phyloP scores from a whole-genome alignment of 2,113 vertebrate species.

The Chaenocephalus aceratus region DNA sequence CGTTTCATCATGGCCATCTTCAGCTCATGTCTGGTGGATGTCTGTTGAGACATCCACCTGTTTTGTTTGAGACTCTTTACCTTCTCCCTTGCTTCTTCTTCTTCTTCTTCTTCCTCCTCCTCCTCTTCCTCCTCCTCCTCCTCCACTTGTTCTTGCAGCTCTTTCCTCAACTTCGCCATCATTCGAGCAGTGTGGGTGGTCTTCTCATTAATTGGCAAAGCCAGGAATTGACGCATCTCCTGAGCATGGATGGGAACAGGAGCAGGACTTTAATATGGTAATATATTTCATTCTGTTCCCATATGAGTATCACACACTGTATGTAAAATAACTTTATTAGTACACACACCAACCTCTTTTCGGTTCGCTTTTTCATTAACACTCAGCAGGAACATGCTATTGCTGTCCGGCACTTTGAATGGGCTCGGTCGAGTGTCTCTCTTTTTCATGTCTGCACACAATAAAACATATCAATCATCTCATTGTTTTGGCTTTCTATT shows the following conservation, averaged over 20 bases:
- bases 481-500: not conserved
- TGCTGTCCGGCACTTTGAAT: conserved; percentile 65
- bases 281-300: conserved; percentile 1
- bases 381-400: conserved; percentile 48
- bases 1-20: conserved; percentile 83
- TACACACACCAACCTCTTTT: conserved; percentile 51
- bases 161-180: conserved; percentile 68
- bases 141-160: conserved; percentile 77
- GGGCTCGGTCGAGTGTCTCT: conserved; percentile 47
- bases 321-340: not conserved
- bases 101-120: not conserved
- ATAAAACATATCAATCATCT: not conserved
- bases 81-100: conserved; percentile 11
- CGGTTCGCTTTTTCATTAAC: conserved; percentile 39
- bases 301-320: not conserved
- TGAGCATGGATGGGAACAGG: conserved; percentile 61
- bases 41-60: conserved; percentile 33
- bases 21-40: conserved; percentile 59
- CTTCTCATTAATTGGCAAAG: conserved; percentile 86
- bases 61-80: conserved; percentile 26
- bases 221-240: conserved; percentile 84
- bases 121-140: conserved; percentile 40
- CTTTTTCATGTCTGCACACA: conserved; percentile 40
- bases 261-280: conserved; percentile 3
- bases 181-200: conserved; percentile 72